Percentiles rank a stretch among this genome's conserved stretches.
Evolutionary conservation across 2,113 vertebrate species (phyloP).

Genomic region (Tragelaphus buxtoni): DNA sequence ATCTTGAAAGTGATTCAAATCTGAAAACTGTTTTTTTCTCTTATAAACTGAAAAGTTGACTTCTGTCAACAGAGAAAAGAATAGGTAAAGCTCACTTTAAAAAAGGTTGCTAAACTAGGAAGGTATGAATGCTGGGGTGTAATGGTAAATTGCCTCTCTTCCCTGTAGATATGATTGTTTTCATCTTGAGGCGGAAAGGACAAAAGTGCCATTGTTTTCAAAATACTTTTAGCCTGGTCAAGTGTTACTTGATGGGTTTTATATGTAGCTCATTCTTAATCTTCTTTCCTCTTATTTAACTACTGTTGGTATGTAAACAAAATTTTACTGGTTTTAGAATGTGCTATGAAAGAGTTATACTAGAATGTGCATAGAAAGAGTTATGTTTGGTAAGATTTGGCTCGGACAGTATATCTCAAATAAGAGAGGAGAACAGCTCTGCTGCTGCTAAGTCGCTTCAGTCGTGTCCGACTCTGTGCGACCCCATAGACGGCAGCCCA

Average conservation of each 20-base stretch:
- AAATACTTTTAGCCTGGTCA: background rate
- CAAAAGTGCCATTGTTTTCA: constrained; percentile 1
- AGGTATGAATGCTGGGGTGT: background rate
- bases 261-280: background rate
- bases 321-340: constrained; percentile 17
- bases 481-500: too few relatives aligned
- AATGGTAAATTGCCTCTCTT: background rate
- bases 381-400: background rate
- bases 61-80: background rate
- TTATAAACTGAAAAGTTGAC: background rate
- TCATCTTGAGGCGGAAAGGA: background rate
- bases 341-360: background rate
- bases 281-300: background rate
- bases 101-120: background rate
- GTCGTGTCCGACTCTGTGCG: too few relatives aligned
- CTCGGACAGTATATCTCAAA: background rate
- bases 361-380: background rate
- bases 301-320: background rate
- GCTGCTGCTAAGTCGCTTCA: too few relatives aligned
- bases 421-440: background rate
- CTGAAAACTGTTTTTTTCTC: background rate
- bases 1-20: constrained; percentile 33
- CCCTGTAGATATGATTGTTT: background rate
- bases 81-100: background rate
- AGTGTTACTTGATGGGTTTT: background rate